A percentile compares a stretch with the other conserved stretches of the same genome.
phyloP scores from a whole-genome alignment of 2,888 invertebrate species.

The Acanthosepion esculentum region DNA sequence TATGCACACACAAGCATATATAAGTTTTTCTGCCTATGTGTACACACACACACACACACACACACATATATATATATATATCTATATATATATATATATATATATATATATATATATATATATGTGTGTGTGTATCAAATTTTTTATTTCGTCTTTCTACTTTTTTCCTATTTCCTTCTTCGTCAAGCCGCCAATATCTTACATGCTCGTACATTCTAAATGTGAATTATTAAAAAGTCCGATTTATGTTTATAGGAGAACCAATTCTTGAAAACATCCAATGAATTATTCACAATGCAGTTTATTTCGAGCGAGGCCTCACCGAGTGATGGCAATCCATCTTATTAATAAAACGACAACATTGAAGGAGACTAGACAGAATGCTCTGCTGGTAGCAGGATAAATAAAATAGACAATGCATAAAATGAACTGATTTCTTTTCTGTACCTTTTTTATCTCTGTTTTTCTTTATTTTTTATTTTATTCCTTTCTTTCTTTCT shows the following conservation, averaged over 20 bases:
- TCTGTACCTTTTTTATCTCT: background rate
- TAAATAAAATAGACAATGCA: background rate
- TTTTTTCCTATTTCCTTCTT: background rate
- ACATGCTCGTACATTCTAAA: background rate
- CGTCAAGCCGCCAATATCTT: background rate
- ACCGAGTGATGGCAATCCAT: slow-evolving; percentile 7
- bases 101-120: background rate
- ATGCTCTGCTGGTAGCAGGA: background rate
- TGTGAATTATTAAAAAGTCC: slow-evolving; percentile 6
- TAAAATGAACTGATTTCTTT: background rate
- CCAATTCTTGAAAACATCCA: background rate
- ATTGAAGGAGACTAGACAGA: background rate
- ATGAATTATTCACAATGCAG: background rate
- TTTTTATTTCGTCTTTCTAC: background rate
- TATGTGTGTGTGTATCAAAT: too few species aligned
- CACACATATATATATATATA: too few species aligned
- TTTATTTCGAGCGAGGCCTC: background rate
- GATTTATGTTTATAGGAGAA: background rate
- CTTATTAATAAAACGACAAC: background rate
- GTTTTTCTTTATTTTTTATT: background rate
- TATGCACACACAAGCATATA: too few species aligned
- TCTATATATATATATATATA: background rate
- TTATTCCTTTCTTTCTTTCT: background rate
- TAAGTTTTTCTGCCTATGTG: background rate
- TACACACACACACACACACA: background rate